Evolutionary conservation across 1,140 invertebrate species (phyloP), one percentile per base, ranked within the genome.

Genomic region (Spodoptera litura): DNA sequence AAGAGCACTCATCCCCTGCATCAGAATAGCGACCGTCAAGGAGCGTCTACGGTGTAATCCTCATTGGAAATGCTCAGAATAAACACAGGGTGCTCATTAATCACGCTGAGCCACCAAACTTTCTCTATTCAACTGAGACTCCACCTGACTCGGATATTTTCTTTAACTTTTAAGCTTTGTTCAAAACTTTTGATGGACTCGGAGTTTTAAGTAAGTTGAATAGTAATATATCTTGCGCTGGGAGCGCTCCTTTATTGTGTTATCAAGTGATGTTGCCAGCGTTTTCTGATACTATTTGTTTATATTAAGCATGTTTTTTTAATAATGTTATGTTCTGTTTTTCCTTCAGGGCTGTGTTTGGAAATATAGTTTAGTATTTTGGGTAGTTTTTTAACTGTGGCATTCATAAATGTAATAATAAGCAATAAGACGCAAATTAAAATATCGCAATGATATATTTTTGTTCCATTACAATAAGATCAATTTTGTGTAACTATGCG

Each of bases 131-230:
- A 88, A 84, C 83, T 77, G 79, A 83, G 84, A 89, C 87, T 92
- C 86, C 87, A 93, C 91, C 91, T 93, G 90, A 91, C 90, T 93
- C 82, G 87, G 87, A 89, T 91, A 91, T 94, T 93, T 94, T 94
- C 92, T 92, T 92, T 93, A 94, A 94, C 91, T 94, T 94, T 93
- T 93, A 93, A 93, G 91, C 91, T 90, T 92, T 92, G 87, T 91
- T 92, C 86, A 80, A 81, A 93, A 94, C 85, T 93, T 92, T 91
- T 94, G 91, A 94, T 94, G 91, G 91, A 93, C 90, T 93, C 88
- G 83, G 87, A 92, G 89, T 93, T 94, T 94, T 94, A 93, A 94
- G 89, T 92, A 88, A 91, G 89, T 93, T 93, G 90, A 92, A 94
- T 94, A 92, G 91, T 92, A 92, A 93, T 94, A 93, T 89, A 92